These are phyloP conservation scores for Achlya flavicornis DNA, from an alignment of 2,888 invertebrate species.

Conservation along the genomic window DNA sequence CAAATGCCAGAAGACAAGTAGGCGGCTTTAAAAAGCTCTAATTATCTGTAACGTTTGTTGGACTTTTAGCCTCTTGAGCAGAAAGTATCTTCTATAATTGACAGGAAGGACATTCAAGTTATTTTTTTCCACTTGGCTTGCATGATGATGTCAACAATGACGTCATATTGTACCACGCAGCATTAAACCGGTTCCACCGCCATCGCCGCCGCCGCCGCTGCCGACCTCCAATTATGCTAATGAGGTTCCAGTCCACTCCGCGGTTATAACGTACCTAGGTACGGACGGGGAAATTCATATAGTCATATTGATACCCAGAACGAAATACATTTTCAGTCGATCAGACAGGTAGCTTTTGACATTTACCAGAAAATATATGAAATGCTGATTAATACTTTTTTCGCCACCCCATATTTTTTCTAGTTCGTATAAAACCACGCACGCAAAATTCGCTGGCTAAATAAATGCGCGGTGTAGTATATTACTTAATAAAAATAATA, in stretches of 20 bases:
- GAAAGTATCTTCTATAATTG: too few relatives aligned
- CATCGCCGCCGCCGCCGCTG: slow-evolving; percentile 38
- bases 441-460: too few relatives aligned
- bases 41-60: too few relatives aligned
- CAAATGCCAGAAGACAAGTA: too few relatives aligned
- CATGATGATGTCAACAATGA: slow-evolving; percentile 72
- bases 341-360: not conserved
- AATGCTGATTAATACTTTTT: too few relatives aligned
- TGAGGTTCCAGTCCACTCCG: slow-evolving; percentile 58
- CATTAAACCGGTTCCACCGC: slow-evolving; percentile 67
- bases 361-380: too few relatives aligned
- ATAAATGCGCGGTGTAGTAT: not conserved
- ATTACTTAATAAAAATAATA: not conserved
- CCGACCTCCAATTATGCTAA: slow-evolving; percentile 80
- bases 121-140: slow-evolving; percentile 8
- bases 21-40: too few relatives aligned
- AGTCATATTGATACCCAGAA: not conserved
- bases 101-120: not conserved
- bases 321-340: slow-evolving; percentile 16
- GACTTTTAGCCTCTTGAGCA: too few relatives aligned
- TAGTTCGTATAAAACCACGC: too few relatives aligned
- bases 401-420: too few relatives aligned
- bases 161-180: slow-evolving; percentile 63
- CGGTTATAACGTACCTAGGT: slow-evolving; percentile 40
- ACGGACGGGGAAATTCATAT: not conserved